Evolutionary conservation across 2,113 vertebrate species (phyloP).

Genomic region (Morone chrysops): DNA sequence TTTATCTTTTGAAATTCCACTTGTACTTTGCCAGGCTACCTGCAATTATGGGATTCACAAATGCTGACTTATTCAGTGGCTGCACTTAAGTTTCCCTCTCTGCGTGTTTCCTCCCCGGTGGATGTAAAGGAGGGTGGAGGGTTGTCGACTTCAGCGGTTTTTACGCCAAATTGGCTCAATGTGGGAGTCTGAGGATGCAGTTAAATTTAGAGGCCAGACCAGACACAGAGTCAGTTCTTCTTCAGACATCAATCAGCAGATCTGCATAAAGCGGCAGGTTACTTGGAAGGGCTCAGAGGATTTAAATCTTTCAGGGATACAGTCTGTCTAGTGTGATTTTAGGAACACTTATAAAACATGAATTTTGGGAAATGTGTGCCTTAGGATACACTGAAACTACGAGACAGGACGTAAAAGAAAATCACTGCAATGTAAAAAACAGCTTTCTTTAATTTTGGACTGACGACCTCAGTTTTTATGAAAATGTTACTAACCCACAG

Average conservation of each 20-base stretch:
- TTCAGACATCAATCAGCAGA: conserved; percentile 39
- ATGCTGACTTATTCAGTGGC: conserved; percentile 22
- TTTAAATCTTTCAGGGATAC: background rate
- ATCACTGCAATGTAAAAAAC: background rate
- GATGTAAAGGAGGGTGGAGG: conserved; percentile 33
- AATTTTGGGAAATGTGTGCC: background rate
- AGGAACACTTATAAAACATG: background rate
- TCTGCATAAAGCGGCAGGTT: conserved; percentile 22
- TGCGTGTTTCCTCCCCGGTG: background rate
- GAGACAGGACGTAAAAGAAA: background rate
- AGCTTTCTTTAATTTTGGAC: background rate
- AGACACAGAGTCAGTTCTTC: conserved; percentile 32
- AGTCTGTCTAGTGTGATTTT: background rate
- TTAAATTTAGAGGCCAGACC: conserved; percentile 35
- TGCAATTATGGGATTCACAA: conserved; percentile 45
- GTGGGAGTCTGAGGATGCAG: conserved; percentile 43
- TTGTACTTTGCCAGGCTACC: conserved; percentile 2
- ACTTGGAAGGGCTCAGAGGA: background rate
- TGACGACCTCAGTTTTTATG: background rate
- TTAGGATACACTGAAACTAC: background rate
- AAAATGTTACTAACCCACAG: background rate
- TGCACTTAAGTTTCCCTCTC: background rate
- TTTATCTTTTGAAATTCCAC: conserved; percentile 7
- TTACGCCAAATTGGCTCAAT: background rate
- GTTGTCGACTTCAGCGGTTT: conserved; percentile 26